phyloP scores from a whole-genome alignment of 2,888 invertebrate genomes.

The Neelides folsomi region DNA sequence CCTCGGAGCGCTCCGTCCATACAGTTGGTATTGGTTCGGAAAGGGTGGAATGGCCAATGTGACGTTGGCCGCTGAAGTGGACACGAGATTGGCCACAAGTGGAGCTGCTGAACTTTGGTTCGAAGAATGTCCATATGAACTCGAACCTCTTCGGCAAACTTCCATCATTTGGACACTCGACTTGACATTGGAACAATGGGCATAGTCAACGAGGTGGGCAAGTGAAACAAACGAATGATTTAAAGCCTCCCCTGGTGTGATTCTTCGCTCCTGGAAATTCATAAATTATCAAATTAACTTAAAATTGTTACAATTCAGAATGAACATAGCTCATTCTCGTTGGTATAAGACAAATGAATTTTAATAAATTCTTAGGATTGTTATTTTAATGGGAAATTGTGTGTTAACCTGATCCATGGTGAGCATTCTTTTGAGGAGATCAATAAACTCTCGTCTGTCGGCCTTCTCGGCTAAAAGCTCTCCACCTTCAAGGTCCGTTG shows the following conservation, averaged over 20 bases:
- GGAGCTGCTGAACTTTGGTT: constrained; percentile 32
- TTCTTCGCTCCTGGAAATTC: constrained; percentile 62
- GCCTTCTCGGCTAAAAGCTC: constrained; percentile 94
- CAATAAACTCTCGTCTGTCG: constrained; percentile 93
- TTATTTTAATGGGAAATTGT: too few species aligned
- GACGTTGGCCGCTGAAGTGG: constrained; percentile 66
- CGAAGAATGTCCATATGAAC: constrained; percentile 14
- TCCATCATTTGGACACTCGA: constrained; percentile 98
- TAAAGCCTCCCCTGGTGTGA: constrained; percentile 88
- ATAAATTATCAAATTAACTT: not conserved
- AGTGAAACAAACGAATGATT: constrained; percentile 90
- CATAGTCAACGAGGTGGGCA: constrained; percentile 86
- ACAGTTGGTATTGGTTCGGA: constrained; percentile 62
- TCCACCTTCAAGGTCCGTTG: constrained; percentile 92
- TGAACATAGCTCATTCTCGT: too few species aligned
- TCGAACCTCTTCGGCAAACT: constrained; percentile 34
- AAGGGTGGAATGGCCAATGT: constrained; percentile 74
- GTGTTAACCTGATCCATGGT: constrained; percentile 79
- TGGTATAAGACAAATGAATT: too few species aligned
- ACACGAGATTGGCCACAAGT: constrained; percentile 60
- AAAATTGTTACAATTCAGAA: not conserved
- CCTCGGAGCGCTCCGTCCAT: constrained; percentile 55
- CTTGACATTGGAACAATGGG: constrained; percentile 92
- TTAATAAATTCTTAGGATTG: too few species aligned
- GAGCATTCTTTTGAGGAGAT: constrained; percentile 92